These are phyloP conservation scores for Sapayoa aenigma DNA, from an alignment of 2,113 vertebrate genomes.

Conservation along the genomic window DNA sequence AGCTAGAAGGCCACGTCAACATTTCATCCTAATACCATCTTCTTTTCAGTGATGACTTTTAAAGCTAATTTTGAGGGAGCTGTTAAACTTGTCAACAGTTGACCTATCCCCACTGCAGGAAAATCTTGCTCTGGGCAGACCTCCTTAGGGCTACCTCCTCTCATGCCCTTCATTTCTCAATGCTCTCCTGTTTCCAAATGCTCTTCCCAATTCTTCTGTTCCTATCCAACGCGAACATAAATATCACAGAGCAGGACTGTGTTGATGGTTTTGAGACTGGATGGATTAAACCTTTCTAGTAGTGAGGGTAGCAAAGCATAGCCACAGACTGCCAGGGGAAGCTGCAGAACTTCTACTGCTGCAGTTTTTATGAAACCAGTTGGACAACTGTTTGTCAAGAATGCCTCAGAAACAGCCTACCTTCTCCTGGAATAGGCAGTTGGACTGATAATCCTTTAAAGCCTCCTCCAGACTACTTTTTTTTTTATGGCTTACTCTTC, in stretches of 20 bases:
- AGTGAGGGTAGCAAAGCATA: not conserved
- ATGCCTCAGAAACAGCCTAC: not conserved
- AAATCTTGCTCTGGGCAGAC: not conserved
- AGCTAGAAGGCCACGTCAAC: not conserved
- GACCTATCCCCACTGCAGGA: not conserved
- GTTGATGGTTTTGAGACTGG: not conserved
- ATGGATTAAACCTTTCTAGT: not conserved
- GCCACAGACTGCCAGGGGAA: not conserved
- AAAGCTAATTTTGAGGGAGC: not conserved
- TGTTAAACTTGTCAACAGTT: not conserved
- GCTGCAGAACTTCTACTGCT: not conserved
- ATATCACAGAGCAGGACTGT: not conserved
- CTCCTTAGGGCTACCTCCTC: not conserved
- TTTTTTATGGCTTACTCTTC: not conserved
- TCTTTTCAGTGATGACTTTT: not conserved
- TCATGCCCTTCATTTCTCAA: not conserved
- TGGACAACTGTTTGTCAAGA: not conserved
- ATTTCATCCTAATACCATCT: not conserved
- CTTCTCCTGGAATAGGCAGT: not conserved
- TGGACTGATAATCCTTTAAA: not conserved
- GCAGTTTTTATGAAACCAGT: not conserved
- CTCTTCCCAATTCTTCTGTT: not conserved
- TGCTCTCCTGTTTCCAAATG: not conserved
- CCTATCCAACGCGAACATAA: not conserved
- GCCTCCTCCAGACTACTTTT: not conserved